phyloP scores from a whole-genome alignment of 1,140 invertebrate genomes.

The Diploscapter pachys region DNA sequence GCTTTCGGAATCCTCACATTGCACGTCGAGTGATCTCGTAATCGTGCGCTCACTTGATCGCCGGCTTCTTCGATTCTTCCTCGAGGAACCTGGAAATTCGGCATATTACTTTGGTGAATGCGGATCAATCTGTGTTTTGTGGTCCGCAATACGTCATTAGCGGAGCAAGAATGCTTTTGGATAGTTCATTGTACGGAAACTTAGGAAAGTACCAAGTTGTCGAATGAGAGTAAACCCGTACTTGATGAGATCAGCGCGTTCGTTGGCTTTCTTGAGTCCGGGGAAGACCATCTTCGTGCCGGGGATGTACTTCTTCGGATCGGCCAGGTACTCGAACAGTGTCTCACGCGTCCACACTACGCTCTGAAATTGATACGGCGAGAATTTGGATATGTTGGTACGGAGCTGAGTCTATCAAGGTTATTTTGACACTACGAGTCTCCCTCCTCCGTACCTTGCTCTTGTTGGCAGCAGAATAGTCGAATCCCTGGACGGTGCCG shows the following conservation, averaged over 20 bases:
- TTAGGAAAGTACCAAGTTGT: too few species aligned
- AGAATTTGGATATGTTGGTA: constrained; percentile 73
- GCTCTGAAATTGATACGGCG: constrained; percentile 90
- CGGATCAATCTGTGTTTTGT: too few species aligned
- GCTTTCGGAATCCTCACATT: too few species aligned
- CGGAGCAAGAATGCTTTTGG: too few species aligned
- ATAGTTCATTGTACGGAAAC: too few species aligned
- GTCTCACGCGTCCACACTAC: constrained; percentile 92
- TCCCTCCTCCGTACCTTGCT: constrained; percentile 82
- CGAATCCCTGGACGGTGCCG: constrained; percentile 83
- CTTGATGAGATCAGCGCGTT: constrained; percentile 90
- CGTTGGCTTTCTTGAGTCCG: constrained; percentile 90
- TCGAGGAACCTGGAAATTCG: too few species aligned
- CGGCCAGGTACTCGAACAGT: constrained; percentile 87
- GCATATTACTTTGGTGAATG: too few species aligned
- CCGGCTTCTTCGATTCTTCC: too few species aligned
- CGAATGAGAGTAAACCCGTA: constrained; percentile 64
- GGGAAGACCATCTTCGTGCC: constrained; percentile 99
- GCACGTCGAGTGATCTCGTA: too few species aligned
- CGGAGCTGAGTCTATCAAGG: constrained; percentile 59
- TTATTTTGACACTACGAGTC: too few species aligned
- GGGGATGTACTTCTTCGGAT: constrained; percentile 97
- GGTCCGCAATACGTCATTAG: too few species aligned
- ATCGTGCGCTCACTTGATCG: too few species aligned
- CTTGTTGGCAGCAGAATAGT: constrained; percentile 96